These are phyloP conservation scores for Prolemur simus DNA, from an alignment of 2,113 vertebrate species.

Conservation along the genomic window DNA sequence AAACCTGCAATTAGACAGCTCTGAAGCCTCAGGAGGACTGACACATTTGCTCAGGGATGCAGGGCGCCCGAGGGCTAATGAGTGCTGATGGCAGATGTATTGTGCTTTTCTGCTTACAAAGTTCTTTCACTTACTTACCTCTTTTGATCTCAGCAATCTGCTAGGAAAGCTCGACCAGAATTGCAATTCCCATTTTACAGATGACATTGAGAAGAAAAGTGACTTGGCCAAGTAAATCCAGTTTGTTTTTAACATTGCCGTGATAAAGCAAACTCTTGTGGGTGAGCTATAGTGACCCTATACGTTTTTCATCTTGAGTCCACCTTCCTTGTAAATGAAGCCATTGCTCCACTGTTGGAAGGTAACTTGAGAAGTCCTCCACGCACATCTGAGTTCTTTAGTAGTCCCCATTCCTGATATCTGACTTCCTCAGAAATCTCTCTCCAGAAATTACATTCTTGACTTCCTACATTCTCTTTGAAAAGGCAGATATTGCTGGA, in stretches of 20 bases:
- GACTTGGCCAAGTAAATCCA: not conserved
- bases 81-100: not conserved
- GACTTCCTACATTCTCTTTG: not conserved
- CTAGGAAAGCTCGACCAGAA: not conserved
- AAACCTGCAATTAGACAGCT: not conserved
- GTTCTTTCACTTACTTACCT: not conserved
- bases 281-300: not conserved
- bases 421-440: not conserved
- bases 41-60: accelerated
- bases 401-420: not conserved
- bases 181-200: not conserved
- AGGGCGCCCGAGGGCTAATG: not conserved
- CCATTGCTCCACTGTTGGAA: not conserved
- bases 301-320: not conserved
- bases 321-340: not conserved
- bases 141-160: constrained; percentile 23
- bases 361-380: not conserved
- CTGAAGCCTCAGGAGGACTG: accelerated
- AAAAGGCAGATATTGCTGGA: not conserved
- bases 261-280: not conserved
- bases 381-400: not conserved
- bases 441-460: not conserved
- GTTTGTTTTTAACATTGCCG: not conserved
- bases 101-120: not conserved
- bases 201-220: not conserved